Conservation (phyloP, 2,113 vertebrate genomes). For the Colius striatus region DNA sequence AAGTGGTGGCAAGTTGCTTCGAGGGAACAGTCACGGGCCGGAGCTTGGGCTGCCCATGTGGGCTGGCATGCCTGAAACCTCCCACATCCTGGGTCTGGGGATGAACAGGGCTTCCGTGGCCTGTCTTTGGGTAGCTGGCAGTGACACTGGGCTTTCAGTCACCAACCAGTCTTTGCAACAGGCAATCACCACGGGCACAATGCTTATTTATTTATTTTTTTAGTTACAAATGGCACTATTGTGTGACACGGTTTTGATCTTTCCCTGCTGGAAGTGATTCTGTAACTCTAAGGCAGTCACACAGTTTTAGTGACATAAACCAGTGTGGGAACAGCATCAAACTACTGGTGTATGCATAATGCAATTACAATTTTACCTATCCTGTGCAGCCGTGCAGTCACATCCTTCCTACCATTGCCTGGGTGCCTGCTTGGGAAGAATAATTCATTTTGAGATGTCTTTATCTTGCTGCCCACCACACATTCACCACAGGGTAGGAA, state of each 20-base stretch:
- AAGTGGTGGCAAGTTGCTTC: background rate
- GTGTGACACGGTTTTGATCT: background rate
- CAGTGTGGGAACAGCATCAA: background rate
- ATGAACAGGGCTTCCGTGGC: background rate
- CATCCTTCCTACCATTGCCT: background rate
- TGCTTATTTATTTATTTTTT: background rate
- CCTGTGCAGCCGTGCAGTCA: background rate
- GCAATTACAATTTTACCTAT: background rate
- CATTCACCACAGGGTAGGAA: background rate
- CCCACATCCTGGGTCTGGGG: fast-evolving
- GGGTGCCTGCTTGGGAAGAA: background rate
- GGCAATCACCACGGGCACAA: background rate
- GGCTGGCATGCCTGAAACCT: no score
- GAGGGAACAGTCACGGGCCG: background rate
- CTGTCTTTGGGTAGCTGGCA: background rate
- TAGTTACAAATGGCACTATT: background rate
- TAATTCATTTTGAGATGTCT: background rate
- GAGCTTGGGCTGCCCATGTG: background rate
- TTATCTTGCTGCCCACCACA: background rate
- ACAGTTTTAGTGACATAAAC: background rate
- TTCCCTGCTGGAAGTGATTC: constrained; percentile 9
- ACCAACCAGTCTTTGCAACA: background rate
- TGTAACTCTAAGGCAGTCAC: background rate
- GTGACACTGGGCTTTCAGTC: background rate
- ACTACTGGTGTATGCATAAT: background rate